Base-by-base conservation (phyloP, 2,113 vertebrate species). In the Vanacampus margaritifer region DNA sequence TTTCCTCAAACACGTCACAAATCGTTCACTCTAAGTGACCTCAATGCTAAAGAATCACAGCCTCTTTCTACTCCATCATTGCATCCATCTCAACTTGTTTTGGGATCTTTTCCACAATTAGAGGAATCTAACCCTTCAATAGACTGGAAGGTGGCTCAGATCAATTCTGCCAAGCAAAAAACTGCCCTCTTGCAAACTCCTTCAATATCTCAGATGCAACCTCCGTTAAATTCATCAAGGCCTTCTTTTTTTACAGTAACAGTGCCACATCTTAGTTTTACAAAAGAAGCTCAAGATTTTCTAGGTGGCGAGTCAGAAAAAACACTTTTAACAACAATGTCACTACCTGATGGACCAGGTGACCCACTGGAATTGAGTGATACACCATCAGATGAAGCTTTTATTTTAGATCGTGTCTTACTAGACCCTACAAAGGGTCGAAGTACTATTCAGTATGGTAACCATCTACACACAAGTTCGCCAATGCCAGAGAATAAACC, bases 401-500 rank as follows among this genome's bases (percentile, higher is more conserved):
- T 45, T 32, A 73, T 56, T 60, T 53, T 48, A 60, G 43, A 67
- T 39, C 73, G 68, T 13, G 53, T 64, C 75, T 67, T 50, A 39
- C 79, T 78, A 57, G 67, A 87, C 19, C 0, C 65, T 2, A 32
- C 80, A 57, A 50, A 26, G 0, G 74, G 83, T 67, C 82, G 81
- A 23, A 69, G 64, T 60, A 6, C 16, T 67, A 53, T 66, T 0
- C 51, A 74, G 36, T 58, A 56, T 76, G 75, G 84, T 63, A 0
- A 35, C 28, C 48, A 75, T 64, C 70, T 87, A 69, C 86, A 73
- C 17, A 69, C 78, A 0, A 74, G 57, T n/a, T 58, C 71, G 24
- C 63, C 79, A 9, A 62, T 82, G 23, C 45, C 74, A 6, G 71
- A 77, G 45, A 70, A 60, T 23, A 75, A 81, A 74, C 79, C 76